Base-by-base conservation (phyloP, 2,888 invertebrate species). In the Tachystola acroxantha region DNA sequence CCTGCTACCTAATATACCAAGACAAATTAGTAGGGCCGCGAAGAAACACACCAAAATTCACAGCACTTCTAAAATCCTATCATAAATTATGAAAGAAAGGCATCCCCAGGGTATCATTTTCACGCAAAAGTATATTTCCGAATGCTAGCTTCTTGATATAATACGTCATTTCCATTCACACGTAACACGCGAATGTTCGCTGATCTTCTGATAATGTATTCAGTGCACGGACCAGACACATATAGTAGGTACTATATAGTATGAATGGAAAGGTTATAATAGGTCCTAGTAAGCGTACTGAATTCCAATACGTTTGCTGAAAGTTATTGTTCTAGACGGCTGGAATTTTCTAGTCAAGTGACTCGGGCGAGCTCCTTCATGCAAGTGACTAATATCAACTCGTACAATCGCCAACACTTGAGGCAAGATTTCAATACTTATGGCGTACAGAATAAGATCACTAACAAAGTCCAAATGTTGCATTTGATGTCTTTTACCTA, bases 151-250 rank as follows among this genome's bases (percentile, higher is more conserved):
- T 53, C 55, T 57, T 56, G 53, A 63, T 58, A 64, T 63, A 64
- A 62, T 54, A 56, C 53, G 53, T 57, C 58, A 57, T 64, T 65
- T 55, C 57, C 56, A 61, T 64, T 63, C 60, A 50, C 57, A 54
- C 50, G 48, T 48, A 55, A 55, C 50, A 61, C 62, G 57, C 57
- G 58, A 46, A 57, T 53, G 50, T 53, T 47, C 47, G 43, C 48
- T 57, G 53, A 57, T 57, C 53, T 57, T 22, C 53, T 49, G 49
- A 57, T 64, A 58, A 48, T 45, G 50, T 57, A 64, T 64, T 64
- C 65, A 34, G 46, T 39, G 29, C 52, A 46, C 59, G 53, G 40
- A 43, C 42, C 39, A 34, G n/a, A n/a, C 35, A 45, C 32, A 13
- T 33, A 33, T 22, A 33, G 10, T 10, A 33, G n/a, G 32, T 24